Conservation (phyloP, 1,140 invertebrate species). For the Heterodera schachtii region DNA sequence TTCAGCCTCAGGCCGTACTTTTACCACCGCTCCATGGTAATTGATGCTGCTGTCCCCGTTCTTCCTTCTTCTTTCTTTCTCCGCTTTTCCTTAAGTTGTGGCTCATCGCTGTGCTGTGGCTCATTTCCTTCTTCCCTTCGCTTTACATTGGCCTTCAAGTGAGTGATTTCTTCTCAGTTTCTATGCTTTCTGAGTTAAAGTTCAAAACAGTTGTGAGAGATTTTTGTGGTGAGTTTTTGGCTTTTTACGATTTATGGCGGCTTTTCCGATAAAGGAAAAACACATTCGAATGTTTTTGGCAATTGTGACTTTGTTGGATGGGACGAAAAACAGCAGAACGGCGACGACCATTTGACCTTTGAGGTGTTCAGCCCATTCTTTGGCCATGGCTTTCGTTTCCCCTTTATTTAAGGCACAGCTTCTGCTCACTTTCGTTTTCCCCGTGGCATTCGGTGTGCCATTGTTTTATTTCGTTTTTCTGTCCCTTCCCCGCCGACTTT, state of each 20-base stretch:
- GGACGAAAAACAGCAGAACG: constrained; percentile 1
- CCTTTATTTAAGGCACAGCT: constrained; percentile 51
- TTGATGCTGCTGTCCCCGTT: no score
- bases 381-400: background rate
- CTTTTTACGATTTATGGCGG: background rate
- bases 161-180: background rate
- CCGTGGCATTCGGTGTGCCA: constrained; percentile 55
- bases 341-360: constrained; percentile 47
- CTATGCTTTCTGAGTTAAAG: constrained; percentile 35
- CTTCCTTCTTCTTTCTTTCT: background rate
- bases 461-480: background rate
- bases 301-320: constrained; percentile 58
- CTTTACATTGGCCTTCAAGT: constrained; percentile 61
- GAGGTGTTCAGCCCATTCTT: constrained; percentile 30
- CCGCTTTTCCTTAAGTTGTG: no score
- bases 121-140: constrained; percentile 60
- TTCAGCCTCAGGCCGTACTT: constrained; percentile 44
- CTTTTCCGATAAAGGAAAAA: constrained; percentile 12
- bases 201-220: constrained; percentile 60
- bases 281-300: constrained; percentile 39
- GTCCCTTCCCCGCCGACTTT: no score
- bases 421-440: constrained; percentile 59
- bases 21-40: constrained; percentile 28
- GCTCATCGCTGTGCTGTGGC: constrained; percentile 53
- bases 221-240: constrained; percentile 48